phyloP scores from a whole-genome alignment of 2,113 vertebrate species.

The Leptocoma aspasia region DNA sequence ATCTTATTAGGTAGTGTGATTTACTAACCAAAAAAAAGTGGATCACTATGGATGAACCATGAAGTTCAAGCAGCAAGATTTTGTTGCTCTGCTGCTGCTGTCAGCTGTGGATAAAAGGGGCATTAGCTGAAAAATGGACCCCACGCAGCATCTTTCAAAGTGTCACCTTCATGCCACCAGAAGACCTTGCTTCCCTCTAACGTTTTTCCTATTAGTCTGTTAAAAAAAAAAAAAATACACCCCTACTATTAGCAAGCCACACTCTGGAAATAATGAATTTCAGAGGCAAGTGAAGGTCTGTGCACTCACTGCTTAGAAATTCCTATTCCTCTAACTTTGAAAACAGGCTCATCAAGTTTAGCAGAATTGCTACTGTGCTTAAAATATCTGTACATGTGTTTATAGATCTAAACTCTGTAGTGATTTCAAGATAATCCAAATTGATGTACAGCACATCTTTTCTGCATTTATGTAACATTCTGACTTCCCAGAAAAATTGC shows the following conservation, averaged over 20 bases:
- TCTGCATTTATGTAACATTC: not conserved
- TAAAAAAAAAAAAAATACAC: not conserved
- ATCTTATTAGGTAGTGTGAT: not conserved
- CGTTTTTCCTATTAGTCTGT: not conserved
- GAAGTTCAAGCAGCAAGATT: not conserved
- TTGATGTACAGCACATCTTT: not conserved
- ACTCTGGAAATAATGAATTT: not conserved
- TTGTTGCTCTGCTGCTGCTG: not conserved
- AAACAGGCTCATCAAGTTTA: not conserved
- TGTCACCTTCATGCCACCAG: not conserved
- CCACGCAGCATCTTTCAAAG: not conserved
- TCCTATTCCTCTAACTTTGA: not conserved
- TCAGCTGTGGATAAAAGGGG: not conserved
- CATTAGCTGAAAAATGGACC: not conserved
- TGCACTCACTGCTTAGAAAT: not conserved
- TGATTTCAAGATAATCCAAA: not conserved
- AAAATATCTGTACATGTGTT: not conserved
- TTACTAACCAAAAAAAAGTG: not conserved
- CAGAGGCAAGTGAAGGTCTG: not conserved
- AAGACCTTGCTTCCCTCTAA: not conserved
- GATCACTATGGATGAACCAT: not conserved
- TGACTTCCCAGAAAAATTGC: not conserved
- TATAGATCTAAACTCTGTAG: not conserved
- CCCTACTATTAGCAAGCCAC: not conserved
- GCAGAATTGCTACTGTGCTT: not conserved